Conservation (phyloP, 2,888 invertebrate species). For the Erebia aethiops region DNA sequence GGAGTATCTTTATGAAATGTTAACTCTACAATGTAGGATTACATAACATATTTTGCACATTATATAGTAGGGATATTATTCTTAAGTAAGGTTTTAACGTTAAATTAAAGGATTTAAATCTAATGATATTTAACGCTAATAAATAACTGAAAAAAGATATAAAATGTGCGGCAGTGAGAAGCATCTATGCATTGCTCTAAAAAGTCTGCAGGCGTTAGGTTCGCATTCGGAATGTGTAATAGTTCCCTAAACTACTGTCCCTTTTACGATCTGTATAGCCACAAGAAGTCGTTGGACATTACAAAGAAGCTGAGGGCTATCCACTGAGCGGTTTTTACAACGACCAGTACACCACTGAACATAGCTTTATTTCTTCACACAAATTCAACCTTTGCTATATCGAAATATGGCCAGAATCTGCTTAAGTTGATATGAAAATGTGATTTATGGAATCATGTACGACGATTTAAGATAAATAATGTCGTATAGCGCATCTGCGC, state of each 20-base stretch:
- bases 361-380: background rate
- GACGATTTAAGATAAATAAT: constrained; percentile 31
- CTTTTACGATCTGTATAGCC: constrained; percentile 33
- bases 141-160: background rate
- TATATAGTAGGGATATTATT: too few species aligned
- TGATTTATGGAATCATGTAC: constrained; percentile 26
- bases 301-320: constrained; percentile 36
- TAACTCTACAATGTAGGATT: too few species aligned
- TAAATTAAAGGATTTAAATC: too few species aligned
- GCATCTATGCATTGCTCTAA: background rate
- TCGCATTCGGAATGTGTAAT: constrained; percentile 17
- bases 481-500: constrained; percentile 31
- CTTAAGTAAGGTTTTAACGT: too few species aligned
- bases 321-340: constrained; percentile 31
- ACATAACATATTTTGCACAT: too few species aligned
- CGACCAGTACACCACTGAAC: constrained; percentile 10
- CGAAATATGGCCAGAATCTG: constrained; percentile 2
- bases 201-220: background rate
- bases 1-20: too few species aligned
- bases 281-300: constrained; percentile 32
- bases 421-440: constrained; percentile 4
- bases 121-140: background rate
- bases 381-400: background rate
- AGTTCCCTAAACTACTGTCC: constrained; percentile 19
- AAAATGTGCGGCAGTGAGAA: background rate